A percentile compares a stretch with the other conserved stretches of the same genome.
Conservation (phyloP, 2,888 invertebrate species). For the Ophioninae sp. region DNA sequence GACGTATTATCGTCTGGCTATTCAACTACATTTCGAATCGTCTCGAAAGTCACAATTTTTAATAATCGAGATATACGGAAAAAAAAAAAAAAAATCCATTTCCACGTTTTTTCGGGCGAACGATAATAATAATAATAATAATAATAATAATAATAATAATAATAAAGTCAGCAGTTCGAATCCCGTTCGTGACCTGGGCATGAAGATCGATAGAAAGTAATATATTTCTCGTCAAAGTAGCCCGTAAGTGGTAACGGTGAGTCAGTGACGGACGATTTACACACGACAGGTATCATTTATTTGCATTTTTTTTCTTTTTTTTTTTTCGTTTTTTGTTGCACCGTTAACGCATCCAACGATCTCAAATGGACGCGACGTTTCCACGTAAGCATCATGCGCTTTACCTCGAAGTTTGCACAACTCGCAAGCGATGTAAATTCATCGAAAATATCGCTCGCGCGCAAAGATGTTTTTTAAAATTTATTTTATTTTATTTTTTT, state of each 20-base stretch:
- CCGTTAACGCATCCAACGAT: neutral
- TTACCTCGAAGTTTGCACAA: neutral
- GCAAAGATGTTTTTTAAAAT: too few relatives aligned
- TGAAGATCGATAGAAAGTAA: neutral
- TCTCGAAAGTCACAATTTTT: too few relatives aligned
- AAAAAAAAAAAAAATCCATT: too few relatives aligned
- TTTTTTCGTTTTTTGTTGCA: neutral
- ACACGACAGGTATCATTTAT: conserved; percentile 35
- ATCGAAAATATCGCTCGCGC: too few relatives aligned
- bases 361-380: neutral
- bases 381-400: neutral
- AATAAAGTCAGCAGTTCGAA: neutral
- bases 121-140: too few relatives aligned
- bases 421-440: neutral
- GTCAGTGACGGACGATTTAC: conserved; percentile 44
- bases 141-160: too few relatives aligned
- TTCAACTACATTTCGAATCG: too few relatives aligned
- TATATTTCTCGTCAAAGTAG: conserved; percentile 12
- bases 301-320: conserved; percentile 6
- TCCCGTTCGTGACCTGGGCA: neutral
- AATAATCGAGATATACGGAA: too few relatives aligned
- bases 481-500: too few relatives aligned
- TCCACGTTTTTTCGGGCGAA: too few relatives aligned
- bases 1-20: too few relatives aligned
- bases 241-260: neutral